Base-by-base conservation (phyloP, 2,113 vertebrate species). In the Varanus komodoensis region DNA sequence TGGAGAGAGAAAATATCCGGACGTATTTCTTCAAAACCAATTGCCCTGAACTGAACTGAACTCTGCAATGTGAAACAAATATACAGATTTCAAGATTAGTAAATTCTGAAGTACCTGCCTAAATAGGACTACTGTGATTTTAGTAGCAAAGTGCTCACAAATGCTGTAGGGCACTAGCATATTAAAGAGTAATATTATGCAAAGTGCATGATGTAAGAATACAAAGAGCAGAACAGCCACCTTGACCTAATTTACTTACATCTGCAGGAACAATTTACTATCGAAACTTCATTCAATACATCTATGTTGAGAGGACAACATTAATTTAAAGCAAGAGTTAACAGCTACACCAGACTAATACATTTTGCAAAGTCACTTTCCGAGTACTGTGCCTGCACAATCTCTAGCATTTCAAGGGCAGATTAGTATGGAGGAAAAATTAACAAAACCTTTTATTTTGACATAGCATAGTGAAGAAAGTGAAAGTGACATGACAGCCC, bases 331-430 rank as follows among this genome's bases (percentile, higher is more conserved):
- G 50, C 48, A 71, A 80, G 34, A 88, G 50, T 17, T 44, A 57
- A 71, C 4, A 38, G 78, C 90, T 86, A 57, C 64, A 54, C 81
- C 82, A 90, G 27, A 77, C 14, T 86, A 82, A 71, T 88, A 1
- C 44, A 74, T 89, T 90, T 86, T 87, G 84, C 88, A 92, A 91
- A 94, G 93, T 93, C 4, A 92, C 91, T 95, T 95, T 91, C 93
- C 73, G 84, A 95, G 81, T 38, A 7, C 90, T 87, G 71, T 88
- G 71, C 67, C 92, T 86, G 79, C 81, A 93, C 92, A 79, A 88
- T 5, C 92, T 79, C 86, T 90, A 93, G 92, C 50, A 52, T 11
- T 0, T 15, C 89, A 89, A 89, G 75, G 92, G 87, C 11, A 8
- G 83, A 90, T 94, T 78, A 91, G 89, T 38, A 93, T 94, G 11